Percentiles rank a stretch among this genome's conserved stretches.
These are phyloP conservation scores for Agonopterix heracliana DNA, from an alignment of 2,888 invertebrate genomes.

Conservation along the genomic window DNA sequence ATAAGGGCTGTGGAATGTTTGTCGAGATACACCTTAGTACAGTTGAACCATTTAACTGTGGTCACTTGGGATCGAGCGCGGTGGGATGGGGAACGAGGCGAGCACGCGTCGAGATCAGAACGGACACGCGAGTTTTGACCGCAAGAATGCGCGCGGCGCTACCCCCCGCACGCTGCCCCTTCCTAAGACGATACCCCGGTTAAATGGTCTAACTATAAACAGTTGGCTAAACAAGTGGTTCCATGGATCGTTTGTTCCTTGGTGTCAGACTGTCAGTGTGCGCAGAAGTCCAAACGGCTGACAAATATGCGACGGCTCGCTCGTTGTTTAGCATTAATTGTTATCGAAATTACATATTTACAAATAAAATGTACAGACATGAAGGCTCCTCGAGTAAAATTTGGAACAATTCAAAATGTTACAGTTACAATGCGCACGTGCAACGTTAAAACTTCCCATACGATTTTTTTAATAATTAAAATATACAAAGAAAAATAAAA, in stretches of 20 bases:
- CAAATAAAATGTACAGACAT: slow-evolving; percentile 62
- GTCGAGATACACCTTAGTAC: slow-evolving; percentile 38
- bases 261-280: slow-evolving; percentile 33
- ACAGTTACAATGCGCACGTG: slow-evolving; percentile 8
- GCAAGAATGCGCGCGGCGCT: too few species aligned
- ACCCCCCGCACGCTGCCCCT: too few species aligned
- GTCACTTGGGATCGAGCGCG: too few species aligned
- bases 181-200: too few species aligned
- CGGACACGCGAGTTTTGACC: too few species aligned
- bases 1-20: slow-evolving; percentile 68
- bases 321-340: slow-evolving; percentile 64
- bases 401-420: slow-evolving; percentile 46
- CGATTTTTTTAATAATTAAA: neutral
- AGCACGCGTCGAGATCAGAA: too few species aligned
- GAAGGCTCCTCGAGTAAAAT: slow-evolving; percentile 58
- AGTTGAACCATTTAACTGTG: neutral
- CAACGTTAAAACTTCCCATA: slow-evolving; percentile 33
- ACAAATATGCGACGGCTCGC: slow-evolving; percentile 53
- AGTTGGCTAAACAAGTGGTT: slow-evolving; percentile 16
- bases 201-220: neutral
- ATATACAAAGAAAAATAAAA: slow-evolving; percentile 1
- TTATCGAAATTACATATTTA: slow-evolving; percentile 67
- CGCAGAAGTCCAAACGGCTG: slow-evolving; percentile 68
- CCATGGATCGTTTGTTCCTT: slow-evolving; percentile 16
- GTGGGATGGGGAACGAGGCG: too few species aligned